A percentile compares a stretch with the other conserved stretches of the same genome.
Evolutionary conservation across 1,140 invertebrate species (phyloP).

Genomic region (Drosophila leontia): DNA sequence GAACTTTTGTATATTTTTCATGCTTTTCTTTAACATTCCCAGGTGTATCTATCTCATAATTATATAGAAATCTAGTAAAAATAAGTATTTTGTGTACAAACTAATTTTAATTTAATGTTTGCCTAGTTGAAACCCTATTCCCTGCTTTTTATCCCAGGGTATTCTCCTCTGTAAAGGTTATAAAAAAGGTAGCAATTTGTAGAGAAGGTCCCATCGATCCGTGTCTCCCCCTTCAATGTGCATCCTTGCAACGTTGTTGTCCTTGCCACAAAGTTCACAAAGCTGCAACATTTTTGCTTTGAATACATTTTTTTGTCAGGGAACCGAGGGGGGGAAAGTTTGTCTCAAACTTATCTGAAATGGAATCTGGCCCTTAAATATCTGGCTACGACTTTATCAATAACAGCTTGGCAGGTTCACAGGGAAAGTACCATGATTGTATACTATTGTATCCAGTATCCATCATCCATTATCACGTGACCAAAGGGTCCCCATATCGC

Average conservation of each 20-base stretch:
- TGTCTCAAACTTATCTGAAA: constrained; percentile 26
- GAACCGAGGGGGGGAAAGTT: constrained; percentile 10
- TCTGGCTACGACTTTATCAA: constrained; percentile 30
- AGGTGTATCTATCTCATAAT: too few species aligned
- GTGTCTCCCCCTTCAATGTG: constrained; percentile 17
- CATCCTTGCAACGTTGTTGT: constrained; percentile 22
- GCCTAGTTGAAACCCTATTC: too few species aligned
- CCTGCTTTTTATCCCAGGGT: background rate
- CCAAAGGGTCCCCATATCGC: constrained; percentile 25
- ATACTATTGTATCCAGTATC: background rate
- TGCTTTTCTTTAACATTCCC: too few species aligned
- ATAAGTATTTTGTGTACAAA: background rate
- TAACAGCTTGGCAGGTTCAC: constrained; percentile 5
- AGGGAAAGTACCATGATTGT: constrained; percentile 2
- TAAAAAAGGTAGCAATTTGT: constrained; percentile 19
- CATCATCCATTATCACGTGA: constrained; percentile 49
- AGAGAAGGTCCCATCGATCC: constrained; percentile 35
- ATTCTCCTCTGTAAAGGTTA: constrained; percentile 7
- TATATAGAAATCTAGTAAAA: background rate
- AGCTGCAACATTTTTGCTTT: constrained; percentile 28
- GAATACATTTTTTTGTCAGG: background rate
- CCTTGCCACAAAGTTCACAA: constrained; percentile 40
- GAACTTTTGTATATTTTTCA: too few species aligned
- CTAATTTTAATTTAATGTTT: background rate
- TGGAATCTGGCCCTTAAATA: constrained; percentile 23